Evolutionary conservation across 2,797 vertebrate genomes (phyloP), one percentile per base, ranked within the genome.

Genomic region (Poecilia wingei): DNA sequence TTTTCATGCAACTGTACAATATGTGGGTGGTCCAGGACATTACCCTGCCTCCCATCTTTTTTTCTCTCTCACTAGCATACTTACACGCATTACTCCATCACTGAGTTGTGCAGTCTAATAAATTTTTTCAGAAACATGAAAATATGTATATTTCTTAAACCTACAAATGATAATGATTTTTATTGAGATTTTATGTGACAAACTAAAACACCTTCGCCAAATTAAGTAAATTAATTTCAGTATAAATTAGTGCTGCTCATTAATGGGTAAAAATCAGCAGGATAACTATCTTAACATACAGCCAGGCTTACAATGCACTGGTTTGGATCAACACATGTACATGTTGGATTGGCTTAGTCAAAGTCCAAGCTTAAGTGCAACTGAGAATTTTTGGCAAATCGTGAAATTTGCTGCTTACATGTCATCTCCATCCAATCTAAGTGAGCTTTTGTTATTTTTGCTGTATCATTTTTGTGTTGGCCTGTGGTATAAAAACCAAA

Each of bases 21-120:
- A 43, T 77, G 55, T 81, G 80, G 79, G 86, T 80, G 78, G 83
- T 82, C 85, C 82, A 53, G 74, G 80, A 84, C 28, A 72, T 28
- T 57, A 59, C 59, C 70, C 33, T 75, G 59, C 80, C 77, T 43
- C 77, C 57, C 46, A 73, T 57, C 76, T 47, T 55, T 13, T 77
- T 59, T 69, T 70, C 16, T 25, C 22, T 81, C 53, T 71, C 22
- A 41, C 61, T 75, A 33, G 75, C 59, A 39, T 49, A 55, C 79
- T 31, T 31, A 51, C 64, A 86, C 53, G 6, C 31, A 8, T 81
- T 80, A 33, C 4, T 9, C 33, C 6, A 83, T 82, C 75, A 81
- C 59, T 81, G 20, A 82, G 77, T 80, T 74, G 31, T 77, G 83
- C 69, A 69, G 68, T 81, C 83, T 61, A 76, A 51, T 66, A 45